phyloP scores from a whole-genome alignment of 2,888 invertebrate species.

The Epiblema foenella region DNA sequence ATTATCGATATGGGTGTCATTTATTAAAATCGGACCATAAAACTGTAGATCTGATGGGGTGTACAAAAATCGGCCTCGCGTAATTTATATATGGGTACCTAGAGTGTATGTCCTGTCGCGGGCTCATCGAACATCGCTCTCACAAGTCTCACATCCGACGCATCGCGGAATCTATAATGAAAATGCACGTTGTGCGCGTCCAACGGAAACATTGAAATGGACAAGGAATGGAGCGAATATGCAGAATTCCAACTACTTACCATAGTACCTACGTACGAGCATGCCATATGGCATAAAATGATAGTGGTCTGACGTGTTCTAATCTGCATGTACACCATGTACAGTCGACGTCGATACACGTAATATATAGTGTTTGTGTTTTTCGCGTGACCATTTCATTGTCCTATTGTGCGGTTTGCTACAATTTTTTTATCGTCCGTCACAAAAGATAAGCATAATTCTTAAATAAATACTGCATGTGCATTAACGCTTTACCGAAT shows the following conservation, averaged over 20 bases:
- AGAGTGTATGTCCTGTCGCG: conserved; percentile 36
- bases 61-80: too few relatives aligned
- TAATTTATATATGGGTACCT: neutral
- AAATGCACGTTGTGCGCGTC: conserved; percentile 48
- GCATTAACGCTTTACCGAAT: too few relatives aligned
- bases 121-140: conserved; percentile 56
- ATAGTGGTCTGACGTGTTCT: conserved; percentile 4
- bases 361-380: too few relatives aligned
- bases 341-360: too few relatives aligned
- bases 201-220: conserved; percentile 48
- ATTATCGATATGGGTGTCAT: too few relatives aligned
- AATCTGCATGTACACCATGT: conserved; percentile 26
- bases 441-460: too few relatives aligned
- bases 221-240: conserved; percentile 33
- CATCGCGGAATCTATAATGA: conserved; percentile 54
- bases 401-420: too few relatives aligned
- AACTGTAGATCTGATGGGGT: too few relatives aligned
- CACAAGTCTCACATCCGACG: conserved; percentile 55
- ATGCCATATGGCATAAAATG: conserved; percentile 12
- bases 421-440: too few relatives aligned
- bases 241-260: conserved; percentile 2
- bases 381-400: too few relatives aligned
- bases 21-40: too few relatives aligned
- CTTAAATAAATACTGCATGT: too few relatives aligned
- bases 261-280: conserved; percentile 8